Evolutionary conservation across 1,140 invertebrate species (phyloP).

Genomic region (Drosophila neocordata): DNA sequence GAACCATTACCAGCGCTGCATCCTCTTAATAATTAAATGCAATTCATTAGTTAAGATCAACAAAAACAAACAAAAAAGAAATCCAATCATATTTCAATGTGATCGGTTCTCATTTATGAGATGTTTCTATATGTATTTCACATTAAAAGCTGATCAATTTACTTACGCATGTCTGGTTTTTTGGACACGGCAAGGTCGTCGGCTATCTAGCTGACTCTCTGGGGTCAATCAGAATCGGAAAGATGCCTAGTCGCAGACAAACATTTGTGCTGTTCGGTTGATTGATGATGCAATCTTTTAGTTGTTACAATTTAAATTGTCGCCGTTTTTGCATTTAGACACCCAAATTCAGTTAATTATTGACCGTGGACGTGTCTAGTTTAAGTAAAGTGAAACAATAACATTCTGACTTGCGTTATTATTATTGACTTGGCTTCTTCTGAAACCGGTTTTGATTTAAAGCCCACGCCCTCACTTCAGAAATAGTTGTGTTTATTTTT

Average conservation of each 20-base stretch:
- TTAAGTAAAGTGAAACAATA: conserved; percentile 15
- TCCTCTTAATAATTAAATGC: conserved; percentile 50
- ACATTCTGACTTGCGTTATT: conserved; percentile 19
- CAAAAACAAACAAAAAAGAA: conserved; percentile 39
- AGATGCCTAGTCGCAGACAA: conserved; percentile 12
- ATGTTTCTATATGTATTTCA: conserved; percentile 20
- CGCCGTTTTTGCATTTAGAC: conserved; percentile 26
- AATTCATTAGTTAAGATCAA: conserved; percentile 33
- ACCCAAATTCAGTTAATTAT: conserved; percentile 37
- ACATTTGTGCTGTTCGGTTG: conserved; percentile 3
- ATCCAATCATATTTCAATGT: conserved; percentile 55
- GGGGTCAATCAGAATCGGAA: background rate
- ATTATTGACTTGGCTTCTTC: background rate
- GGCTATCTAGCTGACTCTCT: conserved; percentile 7
- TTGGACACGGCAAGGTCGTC: conserved; percentile 11
- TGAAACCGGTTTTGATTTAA: conserved; percentile 11
- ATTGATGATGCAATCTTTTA: conserved; percentile 21
- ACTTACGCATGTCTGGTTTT: conserved; percentile 44
- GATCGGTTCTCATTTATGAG: conserved; percentile 27
- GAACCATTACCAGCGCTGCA: conserved; percentile 40
- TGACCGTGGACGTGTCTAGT: conserved; percentile 31
- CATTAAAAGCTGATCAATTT: conserved; percentile 54
- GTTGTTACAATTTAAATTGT: conserved; percentile 44
- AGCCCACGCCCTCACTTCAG: conserved; percentile 5
- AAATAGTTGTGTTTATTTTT: conserved; percentile 5